These are phyloP conservation scores for Antennarius maculatus DNA, from an alignment of 2,797 vertebrate species.

Conservation along the genomic window DNA sequence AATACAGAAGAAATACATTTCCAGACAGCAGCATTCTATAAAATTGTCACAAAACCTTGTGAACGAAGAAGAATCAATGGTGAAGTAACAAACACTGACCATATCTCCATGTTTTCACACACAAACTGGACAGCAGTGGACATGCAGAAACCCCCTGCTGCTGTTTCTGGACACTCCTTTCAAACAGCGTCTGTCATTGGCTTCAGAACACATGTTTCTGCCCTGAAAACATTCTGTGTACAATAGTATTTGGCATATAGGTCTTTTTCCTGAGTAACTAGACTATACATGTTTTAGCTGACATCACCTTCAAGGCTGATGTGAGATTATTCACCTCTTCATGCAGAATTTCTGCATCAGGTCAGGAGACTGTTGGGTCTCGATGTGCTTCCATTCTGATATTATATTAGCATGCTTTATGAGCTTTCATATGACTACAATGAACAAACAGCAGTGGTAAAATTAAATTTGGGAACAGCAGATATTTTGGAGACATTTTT, in stretches of 20 bases:
- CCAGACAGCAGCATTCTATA: constrained; percentile 45
- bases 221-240: constrained; percentile 11
- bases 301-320: constrained; percentile 5
- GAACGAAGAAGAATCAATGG: constrained; percentile 12
- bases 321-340: constrained; percentile 49
- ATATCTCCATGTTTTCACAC: constrained; percentile 39
- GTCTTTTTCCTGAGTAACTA: constrained; percentile 54
- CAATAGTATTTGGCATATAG: constrained; percentile 17
- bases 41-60: constrained; percentile 36
- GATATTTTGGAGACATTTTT: too few species aligned
- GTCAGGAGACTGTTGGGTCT: not conserved
- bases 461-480: too few species aligned
- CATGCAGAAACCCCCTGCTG: constrained; percentile 12
- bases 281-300: constrained; percentile 8
- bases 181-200: constrained; percentile 10
- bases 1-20: constrained; percentile 16
- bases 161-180: not conserved
- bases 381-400: too few species aligned
- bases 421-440: too few species aligned
- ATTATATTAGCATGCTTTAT: too few species aligned
- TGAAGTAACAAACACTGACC: constrained; percentile 68
- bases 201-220: constrained; percentile 27
- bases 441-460: too few species aligned
- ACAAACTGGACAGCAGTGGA: constrained; percentile 40
- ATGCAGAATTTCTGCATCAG: not conserved